Conservation (phyloP, 2,888 invertebrate genomes). For the Oegoconia quadripuncta region DNA sequence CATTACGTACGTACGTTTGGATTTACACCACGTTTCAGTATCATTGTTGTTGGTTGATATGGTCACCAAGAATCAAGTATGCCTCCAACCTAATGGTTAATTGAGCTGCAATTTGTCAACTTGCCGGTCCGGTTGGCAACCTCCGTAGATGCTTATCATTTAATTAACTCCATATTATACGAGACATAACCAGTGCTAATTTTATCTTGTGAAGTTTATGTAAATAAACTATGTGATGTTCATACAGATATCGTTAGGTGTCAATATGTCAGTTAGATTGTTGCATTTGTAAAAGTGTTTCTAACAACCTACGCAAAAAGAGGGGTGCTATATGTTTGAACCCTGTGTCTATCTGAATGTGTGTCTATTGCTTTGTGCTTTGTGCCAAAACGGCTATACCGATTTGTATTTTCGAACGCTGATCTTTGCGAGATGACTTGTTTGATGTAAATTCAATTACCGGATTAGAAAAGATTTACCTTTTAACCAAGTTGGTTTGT, state of each 20-base stretch:
- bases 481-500: no score
- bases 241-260: neutral
- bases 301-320: no score
- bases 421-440: no score
- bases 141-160: constrained; percentile 29
- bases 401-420: no score
- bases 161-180: constrained; percentile 30
- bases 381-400: no score
- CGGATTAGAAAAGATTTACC: no score
- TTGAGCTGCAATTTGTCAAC: constrained; percentile 13
- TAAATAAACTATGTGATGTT: constrained; percentile 17
- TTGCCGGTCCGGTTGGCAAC: constrained; percentile 16
- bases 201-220: constrained; percentile 23
- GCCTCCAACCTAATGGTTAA: constrained; percentile 5
- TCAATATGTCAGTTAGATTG: neutral
- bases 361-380: neutral
- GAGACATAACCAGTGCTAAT: constrained; percentile 18
- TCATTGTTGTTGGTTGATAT: no score
- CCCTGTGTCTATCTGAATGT: no score
- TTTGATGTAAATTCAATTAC: no score
- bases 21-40: no score
- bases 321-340: constrained; percentile 7
- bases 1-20: no score
- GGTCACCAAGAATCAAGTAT: neutral
- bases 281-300: no score